phyloP scores from a whole-genome alignment of 2,797 vertebrate species.

The Ceryle rudis region DNA sequence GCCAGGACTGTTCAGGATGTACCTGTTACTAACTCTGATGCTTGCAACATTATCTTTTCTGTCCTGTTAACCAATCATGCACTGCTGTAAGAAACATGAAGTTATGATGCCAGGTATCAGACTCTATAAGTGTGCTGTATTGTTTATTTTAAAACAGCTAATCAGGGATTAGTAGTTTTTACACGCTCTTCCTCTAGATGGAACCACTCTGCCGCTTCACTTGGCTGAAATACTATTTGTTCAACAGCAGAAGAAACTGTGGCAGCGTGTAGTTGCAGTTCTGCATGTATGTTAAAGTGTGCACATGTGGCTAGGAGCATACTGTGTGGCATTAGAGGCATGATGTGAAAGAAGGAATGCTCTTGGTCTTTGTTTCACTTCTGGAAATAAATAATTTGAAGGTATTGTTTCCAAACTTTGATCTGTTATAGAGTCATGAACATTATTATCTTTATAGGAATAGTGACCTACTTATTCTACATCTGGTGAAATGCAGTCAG shows the following conservation, averaged over 20 bases:
- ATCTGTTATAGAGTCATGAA: background rate
- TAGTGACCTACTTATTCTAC: background rate
- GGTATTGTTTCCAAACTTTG: background rate
- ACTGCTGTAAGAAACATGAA: background rate
- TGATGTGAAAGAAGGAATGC: background rate
- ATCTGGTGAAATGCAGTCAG: background rate
- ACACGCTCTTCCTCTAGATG: conserved; percentile 55
- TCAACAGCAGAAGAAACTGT: background rate
- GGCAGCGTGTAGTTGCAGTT: background rate
- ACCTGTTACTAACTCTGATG: background rate
- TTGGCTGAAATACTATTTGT: background rate
- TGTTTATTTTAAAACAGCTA: background rate
- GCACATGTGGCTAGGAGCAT: accelerated
- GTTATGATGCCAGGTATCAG: background rate
- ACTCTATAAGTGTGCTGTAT: background rate
- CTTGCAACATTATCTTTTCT: background rate
- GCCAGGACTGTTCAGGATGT: background rate
- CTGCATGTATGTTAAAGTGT: background rate
- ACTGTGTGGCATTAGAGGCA: background rate
- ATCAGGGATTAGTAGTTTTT: background rate
- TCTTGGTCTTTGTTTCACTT: background rate
- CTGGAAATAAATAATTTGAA: background rate
- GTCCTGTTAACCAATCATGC: background rate
- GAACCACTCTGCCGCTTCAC: conserved; percentile 53
- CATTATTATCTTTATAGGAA: background rate